Percentiles rank a stretch among this genome's conserved stretches.
Conservation (phyloP, 2,888 invertebrate species). For the Pristionchus arcanus region DNA sequence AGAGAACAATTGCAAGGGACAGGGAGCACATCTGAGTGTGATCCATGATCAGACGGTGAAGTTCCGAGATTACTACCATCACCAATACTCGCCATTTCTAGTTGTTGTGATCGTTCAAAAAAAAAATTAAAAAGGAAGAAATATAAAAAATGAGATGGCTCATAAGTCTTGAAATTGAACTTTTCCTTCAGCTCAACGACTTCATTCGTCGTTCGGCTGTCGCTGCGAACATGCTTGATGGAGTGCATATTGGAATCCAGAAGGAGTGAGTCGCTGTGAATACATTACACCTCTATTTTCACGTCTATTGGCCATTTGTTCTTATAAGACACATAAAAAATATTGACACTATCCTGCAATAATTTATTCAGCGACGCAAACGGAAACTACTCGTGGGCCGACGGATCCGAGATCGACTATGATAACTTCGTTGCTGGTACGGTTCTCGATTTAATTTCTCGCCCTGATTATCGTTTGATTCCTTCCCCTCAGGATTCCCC, state of each 20-base stretch:
- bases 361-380: background rate
- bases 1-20: no score
- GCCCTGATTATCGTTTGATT: background rate
- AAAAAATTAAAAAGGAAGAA: no score
- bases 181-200: conserved; percentile 36
- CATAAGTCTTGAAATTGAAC: background rate
- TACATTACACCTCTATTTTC: background rate
- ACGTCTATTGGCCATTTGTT: no score
- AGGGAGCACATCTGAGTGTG: no score
- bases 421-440: conserved; percentile 22
- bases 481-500: conserved; percentile 9
- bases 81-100: no score
- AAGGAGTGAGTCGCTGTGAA: background rate
- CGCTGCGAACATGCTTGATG: background rate
- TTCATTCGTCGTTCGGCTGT: conserved; percentile 36
- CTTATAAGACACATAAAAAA: no score
- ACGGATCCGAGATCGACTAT: conserved; percentile 39
- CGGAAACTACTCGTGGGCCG: conserved; percentile 38
- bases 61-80: no score
- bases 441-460: background rate
- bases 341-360: no score
- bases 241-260: conserved; percentile 48
- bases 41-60: no score
- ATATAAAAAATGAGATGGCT: no score
- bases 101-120: no score